phyloP scores from a whole-genome alignment of 2,113 vertebrate genomes.

The Solea solea region DNA sequence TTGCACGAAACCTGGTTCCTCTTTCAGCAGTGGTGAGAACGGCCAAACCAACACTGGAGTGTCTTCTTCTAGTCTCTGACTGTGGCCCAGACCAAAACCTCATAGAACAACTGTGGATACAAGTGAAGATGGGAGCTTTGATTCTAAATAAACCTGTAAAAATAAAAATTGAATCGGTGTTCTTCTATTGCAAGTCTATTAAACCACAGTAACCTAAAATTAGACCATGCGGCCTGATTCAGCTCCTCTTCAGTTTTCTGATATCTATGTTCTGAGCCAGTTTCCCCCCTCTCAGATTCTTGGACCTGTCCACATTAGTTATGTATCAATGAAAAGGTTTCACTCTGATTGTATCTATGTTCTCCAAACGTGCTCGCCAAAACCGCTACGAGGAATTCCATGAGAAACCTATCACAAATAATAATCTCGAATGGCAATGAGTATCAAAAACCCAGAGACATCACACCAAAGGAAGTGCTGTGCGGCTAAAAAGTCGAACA shows the following conservation, averaged over 20 bases:
- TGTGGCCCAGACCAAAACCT: no score
- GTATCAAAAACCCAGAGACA: constrained; percentile 28
- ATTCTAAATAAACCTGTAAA: no score
- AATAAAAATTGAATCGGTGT: no score
- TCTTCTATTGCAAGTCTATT: no score
- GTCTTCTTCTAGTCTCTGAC: no score
- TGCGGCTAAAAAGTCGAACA: constrained; percentile 46
- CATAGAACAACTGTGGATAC: no score
- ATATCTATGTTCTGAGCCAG: constrained; percentile 7
- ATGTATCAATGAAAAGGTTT: constrained; percentile 21
- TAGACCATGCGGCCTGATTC: constrained; percentile 1
- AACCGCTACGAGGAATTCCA: constrained; percentile 11
- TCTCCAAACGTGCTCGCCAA: constrained; percentile 18
- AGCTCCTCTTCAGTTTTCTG: constrained; percentile 1
- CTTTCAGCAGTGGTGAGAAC: no score
- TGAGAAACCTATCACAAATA: constrained; percentile 18
- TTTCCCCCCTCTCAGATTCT: constrained; percentile 11
- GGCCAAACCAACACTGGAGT: no score
- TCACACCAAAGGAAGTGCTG: constrained; percentile 25
- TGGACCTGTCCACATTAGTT: constrained; percentile 18
- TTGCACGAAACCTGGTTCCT: no score
- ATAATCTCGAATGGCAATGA: constrained; percentile 28
- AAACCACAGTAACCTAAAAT: not conserved
- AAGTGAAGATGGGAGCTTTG: no score
- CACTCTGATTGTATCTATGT: constrained; percentile 23